Evolutionary conservation across 2,113 vertebrate species (phyloP).

Genomic region (Scophthalmus maximus): DNA sequence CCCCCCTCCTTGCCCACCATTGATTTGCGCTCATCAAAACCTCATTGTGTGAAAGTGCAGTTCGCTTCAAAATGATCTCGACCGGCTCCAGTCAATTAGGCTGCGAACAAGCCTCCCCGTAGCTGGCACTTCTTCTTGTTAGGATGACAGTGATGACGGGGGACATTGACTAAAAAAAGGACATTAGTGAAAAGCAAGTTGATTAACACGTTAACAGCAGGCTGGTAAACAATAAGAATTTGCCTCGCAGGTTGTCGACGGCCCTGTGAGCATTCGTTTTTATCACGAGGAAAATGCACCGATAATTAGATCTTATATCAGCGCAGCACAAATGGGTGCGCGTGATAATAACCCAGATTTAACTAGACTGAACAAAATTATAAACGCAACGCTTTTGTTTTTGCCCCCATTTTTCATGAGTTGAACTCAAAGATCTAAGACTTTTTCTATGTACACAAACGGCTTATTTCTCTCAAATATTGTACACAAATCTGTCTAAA

Average conservation of each 20-base stretch:
- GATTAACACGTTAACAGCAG: conserved; percentile 51
- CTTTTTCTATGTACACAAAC: no score
- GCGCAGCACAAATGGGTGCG: conserved; percentile 5
- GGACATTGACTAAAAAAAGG: conserved; percentile 45
- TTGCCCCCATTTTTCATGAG: no score
- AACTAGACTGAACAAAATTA: no score
- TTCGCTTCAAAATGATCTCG: conserved; percentile 74
- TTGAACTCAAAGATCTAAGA: no score
- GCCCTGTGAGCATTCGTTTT: conserved; percentile 5
- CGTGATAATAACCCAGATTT: not conserved
- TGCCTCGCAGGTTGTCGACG: conserved; percentile 13
- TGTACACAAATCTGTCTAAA: no score
- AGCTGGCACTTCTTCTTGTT: conserved; percentile 62
- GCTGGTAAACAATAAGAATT: conserved; percentile 43
- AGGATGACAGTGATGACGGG: conserved; percentile 65
- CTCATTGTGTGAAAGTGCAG: conserved; percentile 69
- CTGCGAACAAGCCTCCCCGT: conserved; percentile 55
- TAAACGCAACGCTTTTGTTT: no score
- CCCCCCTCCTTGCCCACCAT: conserved; percentile 47
- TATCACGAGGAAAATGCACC: conserved; percentile 19
- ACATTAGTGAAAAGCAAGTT: conserved; percentile 62
- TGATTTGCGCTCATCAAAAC: conserved; percentile 78
- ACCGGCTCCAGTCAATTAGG: conserved; percentile 74
- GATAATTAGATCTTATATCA: conserved; percentile 14
- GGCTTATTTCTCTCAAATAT: no score